A percentile compares a stretch with the other conserved stretches of the same genome.
These are phyloP conservation scores for Eueremaeus valkanovi DNA, from an alignment of 2,888 invertebrate genomes.

Conservation along the genomic window DNA sequence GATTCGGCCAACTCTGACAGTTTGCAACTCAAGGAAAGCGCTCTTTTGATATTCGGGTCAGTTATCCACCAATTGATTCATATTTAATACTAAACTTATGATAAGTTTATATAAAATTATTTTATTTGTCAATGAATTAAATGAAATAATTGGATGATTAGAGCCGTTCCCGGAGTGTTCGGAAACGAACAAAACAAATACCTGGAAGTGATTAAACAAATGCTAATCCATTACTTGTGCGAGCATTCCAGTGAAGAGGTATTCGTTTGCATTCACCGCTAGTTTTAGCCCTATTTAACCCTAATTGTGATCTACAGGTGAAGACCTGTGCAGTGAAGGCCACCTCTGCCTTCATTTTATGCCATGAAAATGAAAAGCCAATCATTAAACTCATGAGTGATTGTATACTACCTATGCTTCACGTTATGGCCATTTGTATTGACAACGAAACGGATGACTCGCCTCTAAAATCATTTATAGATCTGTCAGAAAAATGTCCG, in stretches of 20 bases:
- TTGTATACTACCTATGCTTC: slow-evolving; percentile 62
- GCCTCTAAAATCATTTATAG: slow-evolving; percentile 85
- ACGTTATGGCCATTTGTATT: slow-evolving; percentile 49
- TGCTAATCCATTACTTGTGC: slow-evolving; percentile 77
- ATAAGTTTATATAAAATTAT: too few species aligned
- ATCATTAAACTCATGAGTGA: slow-evolving; percentile 84
- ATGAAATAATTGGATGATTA: slow-evolving; percentile 51
- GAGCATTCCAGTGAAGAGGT: slow-evolving; percentile 52
- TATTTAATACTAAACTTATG: too few species aligned
- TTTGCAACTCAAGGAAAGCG: slow-evolving; percentile 81
- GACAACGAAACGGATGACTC: slow-evolving; percentile 70
- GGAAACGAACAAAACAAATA: slow-evolving; percentile 90
- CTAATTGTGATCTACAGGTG: slow-evolving; percentile 49
- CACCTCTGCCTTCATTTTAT: slow-evolving; percentile 69
- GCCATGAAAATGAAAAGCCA: slow-evolving; percentile 88
- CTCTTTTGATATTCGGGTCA: slow-evolving; percentile 89
- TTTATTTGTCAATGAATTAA: background rate
- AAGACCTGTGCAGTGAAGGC: slow-evolving; percentile 59
- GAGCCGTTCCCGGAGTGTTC: slow-evolving; percentile 92
- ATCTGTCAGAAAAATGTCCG: slow-evolving; percentile 86
- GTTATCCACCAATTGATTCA: too few species aligned
- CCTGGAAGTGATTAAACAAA: slow-evolving; percentile 87
- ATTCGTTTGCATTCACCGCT: too few species aligned
- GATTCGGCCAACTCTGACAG: slow-evolving; percentile 83
- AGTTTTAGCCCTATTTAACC: too few species aligned